phyloP scores from a whole-genome alignment of 1,140 invertebrate genomes.

The Pseudomyrmex pallidus region DNA sequence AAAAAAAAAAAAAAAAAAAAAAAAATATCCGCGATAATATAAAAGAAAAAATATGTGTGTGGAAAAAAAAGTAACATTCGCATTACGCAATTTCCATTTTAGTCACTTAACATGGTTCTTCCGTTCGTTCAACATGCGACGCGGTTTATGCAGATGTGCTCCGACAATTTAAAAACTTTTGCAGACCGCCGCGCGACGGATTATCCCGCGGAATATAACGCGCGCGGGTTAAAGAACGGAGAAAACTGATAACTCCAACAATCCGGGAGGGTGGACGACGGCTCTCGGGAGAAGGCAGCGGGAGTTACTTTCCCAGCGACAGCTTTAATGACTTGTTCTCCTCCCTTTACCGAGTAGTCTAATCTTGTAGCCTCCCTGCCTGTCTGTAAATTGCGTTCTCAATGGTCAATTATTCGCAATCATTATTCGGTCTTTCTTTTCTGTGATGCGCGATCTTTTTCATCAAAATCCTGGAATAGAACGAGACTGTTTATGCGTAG shows the following conservation, averaged over 20 bases:
- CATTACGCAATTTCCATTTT: conserved; percentile 8
- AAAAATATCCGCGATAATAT: too few relatives aligned
- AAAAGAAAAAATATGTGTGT: too few relatives aligned
- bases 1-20: too few relatives aligned
- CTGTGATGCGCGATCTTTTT: conserved; percentile 23
- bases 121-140: background rate
- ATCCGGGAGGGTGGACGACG: conserved; percentile 11
- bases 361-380: background rate
- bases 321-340: background rate
- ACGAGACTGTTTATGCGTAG: background rate
- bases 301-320: conserved; percentile 38
- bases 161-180: conserved; percentile 54
- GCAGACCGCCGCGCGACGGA: background rate
- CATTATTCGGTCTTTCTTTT: conserved; percentile 39
- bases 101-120: conserved; percentile 15
- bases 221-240: conserved; percentile 5
- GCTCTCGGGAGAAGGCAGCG: conserved; percentile 30
- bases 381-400: conserved; percentile 67
- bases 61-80: too few relatives aligned
- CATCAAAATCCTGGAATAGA: conserved; percentile 50
- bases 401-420: conserved; percentile 67
- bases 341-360: background rate
- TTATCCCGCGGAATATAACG: conserved; percentile 31
- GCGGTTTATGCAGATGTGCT: background rate
- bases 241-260: conserved; percentile 56